These are phyloP conservation scores for Nesogale talazaci DNA, from an alignment of 2,113 vertebrate species.

Conservation along the genomic window DNA sequence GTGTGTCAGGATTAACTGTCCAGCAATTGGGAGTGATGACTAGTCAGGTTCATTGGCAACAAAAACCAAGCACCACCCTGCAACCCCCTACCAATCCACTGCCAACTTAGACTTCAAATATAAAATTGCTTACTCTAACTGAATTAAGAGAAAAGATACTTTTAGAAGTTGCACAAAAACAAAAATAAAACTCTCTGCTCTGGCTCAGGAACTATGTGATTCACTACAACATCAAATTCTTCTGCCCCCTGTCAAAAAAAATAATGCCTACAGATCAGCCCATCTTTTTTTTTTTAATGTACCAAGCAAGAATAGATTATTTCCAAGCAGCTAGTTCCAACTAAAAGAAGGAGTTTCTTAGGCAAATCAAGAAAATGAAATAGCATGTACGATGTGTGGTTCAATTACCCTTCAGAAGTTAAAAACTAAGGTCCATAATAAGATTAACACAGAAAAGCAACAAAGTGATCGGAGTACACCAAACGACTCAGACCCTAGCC, in stretches of 20 bases:
- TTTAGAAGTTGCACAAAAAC: background rate
- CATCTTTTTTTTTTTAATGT: background rate
- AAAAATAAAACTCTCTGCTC: background rate
- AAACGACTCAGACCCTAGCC: background rate
- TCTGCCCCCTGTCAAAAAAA: slow-evolving; percentile 36
- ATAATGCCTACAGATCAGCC: background rate
- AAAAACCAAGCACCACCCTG: background rate
- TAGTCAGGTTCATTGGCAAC: background rate
- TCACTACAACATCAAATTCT: slow-evolving; percentile 15
- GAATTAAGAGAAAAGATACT: background rate
- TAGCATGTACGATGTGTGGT: background rate
- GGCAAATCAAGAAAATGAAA: background rate
- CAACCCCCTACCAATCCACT: background rate
- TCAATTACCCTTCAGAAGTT: background rate
- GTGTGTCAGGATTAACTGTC: background rate
- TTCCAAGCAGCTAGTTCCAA: background rate
- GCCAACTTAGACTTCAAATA: background rate
- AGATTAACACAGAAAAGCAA: background rate
- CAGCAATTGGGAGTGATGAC: background rate
- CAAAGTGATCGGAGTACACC: background rate
- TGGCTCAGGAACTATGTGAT: background rate
- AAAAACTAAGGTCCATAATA: background rate
- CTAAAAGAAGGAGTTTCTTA: background rate
- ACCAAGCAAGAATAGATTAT: slow-evolving; percentile 13
- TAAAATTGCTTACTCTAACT: background rate